Evolutionary conservation across 2,888 invertebrate genomes (phyloP), one percentile per base, ranked within the genome.

Genomic region (Isoperla grammatica): DNA sequence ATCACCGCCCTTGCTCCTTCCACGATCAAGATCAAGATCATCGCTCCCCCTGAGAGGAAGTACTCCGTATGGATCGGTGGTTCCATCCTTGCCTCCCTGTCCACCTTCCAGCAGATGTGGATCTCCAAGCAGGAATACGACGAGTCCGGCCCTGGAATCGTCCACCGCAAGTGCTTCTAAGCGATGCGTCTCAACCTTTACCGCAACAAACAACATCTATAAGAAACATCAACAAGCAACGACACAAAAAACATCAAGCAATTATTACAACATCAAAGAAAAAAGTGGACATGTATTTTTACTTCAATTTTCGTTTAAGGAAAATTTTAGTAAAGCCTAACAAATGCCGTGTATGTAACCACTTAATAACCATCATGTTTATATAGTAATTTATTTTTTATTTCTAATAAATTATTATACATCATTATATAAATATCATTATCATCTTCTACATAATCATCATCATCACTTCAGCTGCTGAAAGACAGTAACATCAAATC

Each of bases 11-110:
- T 92, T 70, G n/a, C n/a, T n/a, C 93, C 93, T 70, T 88, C 89
- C 66, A 91, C 92, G 75, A 93, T 92, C 85, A 94, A 92, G 82
- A 92, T 93, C 82, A 93, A 91, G 84, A 92, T 93, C 81, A 93
- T 90, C 77, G 90, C 91, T 77, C 90, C 91, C 75, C 90, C 90
- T 69, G 90, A 91, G 75, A 84, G 90, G 78, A 90, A 91, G 75
- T 90, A 90, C 83, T 92, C 91, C 78, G 90, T 90, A 73, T 90
- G 90, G 90, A 90, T 90, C 81, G 88, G 87, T 73, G 90, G 90
- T 68, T 90, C 90, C 79, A 90, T 90, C 81, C 79, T 90, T 74
- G 90, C 90, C 68, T 90, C 90, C 77, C 83, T 90, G 73, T 90
- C 90, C 75, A 90, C 90, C 78, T 90, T 91, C 86, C 89, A 90